phyloP scores from a whole-genome alignment of 2,888 invertebrate species.

The Linnaemya tessellans region DNA sequence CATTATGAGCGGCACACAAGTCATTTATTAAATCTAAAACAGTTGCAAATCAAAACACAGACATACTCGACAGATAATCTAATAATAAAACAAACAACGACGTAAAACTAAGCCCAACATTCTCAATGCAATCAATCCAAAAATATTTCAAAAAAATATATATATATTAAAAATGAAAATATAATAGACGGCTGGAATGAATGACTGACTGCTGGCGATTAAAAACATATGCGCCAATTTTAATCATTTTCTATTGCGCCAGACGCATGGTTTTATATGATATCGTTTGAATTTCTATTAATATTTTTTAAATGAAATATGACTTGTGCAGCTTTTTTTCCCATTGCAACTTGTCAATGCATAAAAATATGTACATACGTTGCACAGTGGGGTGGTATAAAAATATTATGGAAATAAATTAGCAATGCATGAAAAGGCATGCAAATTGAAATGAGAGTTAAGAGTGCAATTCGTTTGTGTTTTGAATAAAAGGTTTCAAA shows the following conservation, averaged over 20 bases:
- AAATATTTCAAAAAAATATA: neutral
- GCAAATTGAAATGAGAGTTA: too few species aligned
- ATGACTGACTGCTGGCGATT: constrained; percentile 39
- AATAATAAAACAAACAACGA: neutral
- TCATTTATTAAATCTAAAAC: constrained; percentile 52
- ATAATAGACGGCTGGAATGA: constrained; percentile 1
- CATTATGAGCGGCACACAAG: constrained; percentile 36
- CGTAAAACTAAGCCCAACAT: neutral
- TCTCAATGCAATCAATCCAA: neutral
- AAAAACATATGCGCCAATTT: constrained; percentile 64
- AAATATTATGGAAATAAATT: too few species aligned
- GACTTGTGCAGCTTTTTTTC: constrained; percentile 13
- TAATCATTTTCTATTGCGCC: constrained; percentile 30
- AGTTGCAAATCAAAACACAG: constrained; percentile 31
- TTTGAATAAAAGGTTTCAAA: too few species aligned
- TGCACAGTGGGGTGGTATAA: too few species aligned
- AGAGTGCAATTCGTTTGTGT: too few species aligned
- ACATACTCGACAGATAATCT: constrained; percentile 8
- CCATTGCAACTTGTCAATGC: constrained; percentile 41
- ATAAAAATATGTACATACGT: neutral
- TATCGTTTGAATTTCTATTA: constrained; percentile 4
- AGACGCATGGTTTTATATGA: constrained; percentile 39
- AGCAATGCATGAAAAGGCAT: too few species aligned
- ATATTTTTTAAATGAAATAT: constrained; percentile 28
- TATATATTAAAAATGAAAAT: too few species aligned